These are phyloP conservation scores for Cephalopterus ornatus DNA, from an alignment of 2,113 vertebrate genomes.

Conservation along the genomic window DNA sequence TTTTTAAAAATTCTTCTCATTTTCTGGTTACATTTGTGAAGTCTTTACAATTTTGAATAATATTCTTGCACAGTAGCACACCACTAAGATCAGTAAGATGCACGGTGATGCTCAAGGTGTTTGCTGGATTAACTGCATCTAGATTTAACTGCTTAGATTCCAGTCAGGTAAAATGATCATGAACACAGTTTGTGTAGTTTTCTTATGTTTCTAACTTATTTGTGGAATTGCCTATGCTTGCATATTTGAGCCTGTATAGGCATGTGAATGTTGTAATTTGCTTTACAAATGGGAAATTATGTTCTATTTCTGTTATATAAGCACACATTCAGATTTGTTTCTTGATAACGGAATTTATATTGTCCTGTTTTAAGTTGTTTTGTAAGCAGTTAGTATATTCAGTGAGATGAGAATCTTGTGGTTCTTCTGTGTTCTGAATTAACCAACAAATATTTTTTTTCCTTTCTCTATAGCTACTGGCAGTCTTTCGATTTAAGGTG, in stretches of 20 bases:
- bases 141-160: not conserved
- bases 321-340: not conserved
- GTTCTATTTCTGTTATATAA: not conserved
- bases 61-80: not conserved
- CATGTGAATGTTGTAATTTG: not conserved
- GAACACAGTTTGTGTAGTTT: not conserved
- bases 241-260: not conserved
- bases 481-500: slow-evolving; percentile 89
- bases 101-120: not conserved
- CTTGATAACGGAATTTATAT: not conserved
- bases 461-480: slow-evolving; percentile 81
- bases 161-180: not conserved
- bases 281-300: not conserved
- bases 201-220: not conserved
- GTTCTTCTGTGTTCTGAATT: slow-evolving; percentile 43
- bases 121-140: not conserved
- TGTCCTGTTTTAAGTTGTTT: not conserved
- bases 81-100: not conserved
- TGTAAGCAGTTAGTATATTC: not conserved
- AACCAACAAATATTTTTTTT: slow-evolving; percentile 46
- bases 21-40: not conserved
- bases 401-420: not conserved
- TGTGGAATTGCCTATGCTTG: not conserved
- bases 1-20: not conserved
- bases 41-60: not conserved